Evolutionary conservation across 2,888 invertebrate genomes (phyloP).

Genomic region (Piscicola geometra): DNA sequence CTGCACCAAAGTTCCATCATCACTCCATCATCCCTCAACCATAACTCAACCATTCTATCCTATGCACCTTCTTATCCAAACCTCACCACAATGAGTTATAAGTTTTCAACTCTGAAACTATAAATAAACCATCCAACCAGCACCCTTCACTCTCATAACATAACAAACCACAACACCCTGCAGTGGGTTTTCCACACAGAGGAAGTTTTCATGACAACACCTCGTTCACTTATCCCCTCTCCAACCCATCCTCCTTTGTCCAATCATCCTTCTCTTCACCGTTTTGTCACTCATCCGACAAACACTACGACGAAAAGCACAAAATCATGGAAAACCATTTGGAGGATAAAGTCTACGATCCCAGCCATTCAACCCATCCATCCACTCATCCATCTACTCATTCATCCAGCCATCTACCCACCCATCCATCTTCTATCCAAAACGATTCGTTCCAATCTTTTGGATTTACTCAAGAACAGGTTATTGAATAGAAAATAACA

Average conservation of each 20-base stretch:
- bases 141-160: no score
- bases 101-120: no score
- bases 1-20: no score
- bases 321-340: neutral
- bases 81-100: no score
- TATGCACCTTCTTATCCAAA: no score
- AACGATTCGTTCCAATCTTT: constrained; percentile 27
- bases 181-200: constrained; percentile 4
- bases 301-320: neutral
- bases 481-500: no score
- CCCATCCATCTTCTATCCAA: neutral
- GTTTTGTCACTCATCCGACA: neutral
- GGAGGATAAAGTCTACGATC: neutral
- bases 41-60: no score
- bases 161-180: no score
- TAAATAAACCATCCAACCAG: no score
- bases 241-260: neutral
- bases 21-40: no score
- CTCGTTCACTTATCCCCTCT: neutral
- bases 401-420: neutral
- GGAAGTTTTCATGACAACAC: neutral
- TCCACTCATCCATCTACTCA: neutral
- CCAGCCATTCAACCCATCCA: neutral
- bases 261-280: neutral
- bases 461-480: constrained; percentile 33